Conservation (phyloP, 1,140 invertebrate genomes). For the Kradibia gibbosae region DNA sequence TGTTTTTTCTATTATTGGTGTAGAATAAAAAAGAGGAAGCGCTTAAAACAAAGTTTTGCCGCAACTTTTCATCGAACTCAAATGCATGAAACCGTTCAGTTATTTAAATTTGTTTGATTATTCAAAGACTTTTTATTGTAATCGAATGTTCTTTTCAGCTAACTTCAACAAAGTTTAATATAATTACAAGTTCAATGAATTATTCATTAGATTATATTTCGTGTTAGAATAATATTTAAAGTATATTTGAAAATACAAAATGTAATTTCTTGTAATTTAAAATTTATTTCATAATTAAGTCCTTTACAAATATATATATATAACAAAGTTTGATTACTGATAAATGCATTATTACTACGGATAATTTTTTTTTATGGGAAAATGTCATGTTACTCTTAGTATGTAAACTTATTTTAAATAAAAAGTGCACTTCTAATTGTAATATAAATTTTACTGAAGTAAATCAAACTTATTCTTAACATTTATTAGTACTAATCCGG, state of each 20-base stretch:
- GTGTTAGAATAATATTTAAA: neutral
- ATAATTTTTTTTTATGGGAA: no score
- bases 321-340: no score
- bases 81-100: neutral
- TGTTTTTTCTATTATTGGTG: neutral
- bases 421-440: no score
- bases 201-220: neutral
- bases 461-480: no score
- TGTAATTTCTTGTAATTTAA: no score
- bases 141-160: neutral
- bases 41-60: slow-evolving; percentile 1
- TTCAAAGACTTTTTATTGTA: slow-evolving; percentile 21
- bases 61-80: slow-evolving; percentile 1
- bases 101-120: slow-evolving; percentile 31
- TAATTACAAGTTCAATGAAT: neutral
- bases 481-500: no score
- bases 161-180: slow-evolving; percentile 12
- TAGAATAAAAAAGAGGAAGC: neutral
- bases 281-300: no score
- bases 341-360: no score
- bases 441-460: no score
- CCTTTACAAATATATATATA: no score
- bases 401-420: no score
- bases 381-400: no score
- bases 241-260: neutral